Percentiles rank a stretch among this genome's conserved stretches.
phyloP scores from a whole-genome alignment of 2,888 invertebrate species.

The Synergus gifuensis region DNA sequence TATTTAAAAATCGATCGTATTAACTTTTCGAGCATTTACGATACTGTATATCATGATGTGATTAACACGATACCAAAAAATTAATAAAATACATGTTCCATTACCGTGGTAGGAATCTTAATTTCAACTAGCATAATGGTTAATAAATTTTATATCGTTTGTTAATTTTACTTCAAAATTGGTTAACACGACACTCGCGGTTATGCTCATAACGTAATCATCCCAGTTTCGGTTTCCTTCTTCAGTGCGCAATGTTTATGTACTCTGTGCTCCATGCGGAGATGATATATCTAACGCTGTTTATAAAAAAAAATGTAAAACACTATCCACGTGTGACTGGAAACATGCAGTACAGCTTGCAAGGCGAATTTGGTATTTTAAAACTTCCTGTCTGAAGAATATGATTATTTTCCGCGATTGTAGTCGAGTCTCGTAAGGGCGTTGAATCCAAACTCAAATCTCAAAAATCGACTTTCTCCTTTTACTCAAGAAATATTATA shows the following conservation, averaged over 20 bases:
- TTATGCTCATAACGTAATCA: slow-evolving; percentile 39
- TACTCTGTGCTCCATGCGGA: slow-evolving; percentile 24
- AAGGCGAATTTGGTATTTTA: slow-evolving; percentile 39
- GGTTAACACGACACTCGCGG: slow-evolving; percentile 33
- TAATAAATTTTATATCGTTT: slow-evolving; percentile 37
- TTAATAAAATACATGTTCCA: slow-evolving; percentile 39
- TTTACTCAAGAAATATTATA: too few species aligned
- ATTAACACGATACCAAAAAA: slow-evolving; percentile 41
- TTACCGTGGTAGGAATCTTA: slow-evolving; percentile 38
- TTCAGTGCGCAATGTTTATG: slow-evolving; percentile 40
- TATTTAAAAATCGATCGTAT: slow-evolving; percentile 37
- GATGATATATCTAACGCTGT: slow-evolving; percentile 37
- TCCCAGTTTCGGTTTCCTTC: slow-evolving; percentile 32
- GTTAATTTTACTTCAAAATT: slow-evolving; percentile 41
- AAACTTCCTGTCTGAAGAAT: slow-evolving; percentile 34
- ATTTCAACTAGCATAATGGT: slow-evolving; percentile 30
- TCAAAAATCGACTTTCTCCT: too few species aligned
- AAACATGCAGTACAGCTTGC: slow-evolving; percentile 39
- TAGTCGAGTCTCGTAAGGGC: neutral
- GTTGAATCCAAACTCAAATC: too few species aligned
- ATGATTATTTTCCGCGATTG: slow-evolving; percentile 35
- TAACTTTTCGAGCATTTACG: slow-evolving; percentile 40
- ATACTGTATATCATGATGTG: slow-evolving; percentile 41
- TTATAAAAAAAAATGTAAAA: slow-evolving; percentile 30
- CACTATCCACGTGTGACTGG: slow-evolving; percentile 41